phyloP scores from a whole-genome alignment of 2,888 invertebrate species.

The Pristionchus japonicus region DNA sequence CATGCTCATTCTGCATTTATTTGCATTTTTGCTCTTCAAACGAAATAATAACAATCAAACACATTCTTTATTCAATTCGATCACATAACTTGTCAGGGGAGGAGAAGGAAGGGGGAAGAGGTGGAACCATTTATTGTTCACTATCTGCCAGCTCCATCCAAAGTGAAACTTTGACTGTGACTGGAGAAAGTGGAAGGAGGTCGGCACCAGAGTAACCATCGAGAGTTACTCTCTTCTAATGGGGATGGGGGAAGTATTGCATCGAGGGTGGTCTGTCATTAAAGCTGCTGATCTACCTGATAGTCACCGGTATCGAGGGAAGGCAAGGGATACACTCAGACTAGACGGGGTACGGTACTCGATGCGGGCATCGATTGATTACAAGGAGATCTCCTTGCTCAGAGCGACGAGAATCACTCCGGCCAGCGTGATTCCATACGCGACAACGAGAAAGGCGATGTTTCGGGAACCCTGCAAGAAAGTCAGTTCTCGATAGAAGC shows the following conservation, averaged over 20 bases:
- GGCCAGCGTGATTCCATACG: conserved; percentile 57
- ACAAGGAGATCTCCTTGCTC: conserved; percentile 50
- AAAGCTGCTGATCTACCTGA: conserved; percentile 8
- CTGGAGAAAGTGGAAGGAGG: conserved; percentile 5
- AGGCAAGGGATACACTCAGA: conserved; percentile 42
- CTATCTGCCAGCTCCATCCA: not conserved
- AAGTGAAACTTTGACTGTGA: conserved; percentile 14
- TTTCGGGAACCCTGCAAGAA: conserved; percentile 56
- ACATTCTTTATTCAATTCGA: not conserved
- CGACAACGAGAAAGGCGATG: conserved; percentile 55
- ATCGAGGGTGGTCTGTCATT: conserved; percentile 4
- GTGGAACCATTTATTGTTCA: not conserved
- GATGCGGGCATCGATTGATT: conserved; percentile 27
- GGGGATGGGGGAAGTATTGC: conserved; percentile 49
- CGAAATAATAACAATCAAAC: too few species aligned
- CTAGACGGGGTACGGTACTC: conserved; percentile 15
- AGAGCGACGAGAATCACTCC: conserved; percentile 57
- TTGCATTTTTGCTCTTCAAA: too few species aligned
- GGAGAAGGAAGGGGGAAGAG: not conserved
- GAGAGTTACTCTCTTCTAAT: not conserved
- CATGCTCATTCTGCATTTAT: too few species aligned
- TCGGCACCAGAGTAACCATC: not conserved
- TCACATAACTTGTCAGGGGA: not conserved
- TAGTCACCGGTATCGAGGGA: conserved; percentile 6
- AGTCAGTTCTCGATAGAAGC: not conserved